Evolutionary conservation across 2,113 vertebrate genomes (phyloP).

Genomic region (Engraulis encrasicolus): DNA sequence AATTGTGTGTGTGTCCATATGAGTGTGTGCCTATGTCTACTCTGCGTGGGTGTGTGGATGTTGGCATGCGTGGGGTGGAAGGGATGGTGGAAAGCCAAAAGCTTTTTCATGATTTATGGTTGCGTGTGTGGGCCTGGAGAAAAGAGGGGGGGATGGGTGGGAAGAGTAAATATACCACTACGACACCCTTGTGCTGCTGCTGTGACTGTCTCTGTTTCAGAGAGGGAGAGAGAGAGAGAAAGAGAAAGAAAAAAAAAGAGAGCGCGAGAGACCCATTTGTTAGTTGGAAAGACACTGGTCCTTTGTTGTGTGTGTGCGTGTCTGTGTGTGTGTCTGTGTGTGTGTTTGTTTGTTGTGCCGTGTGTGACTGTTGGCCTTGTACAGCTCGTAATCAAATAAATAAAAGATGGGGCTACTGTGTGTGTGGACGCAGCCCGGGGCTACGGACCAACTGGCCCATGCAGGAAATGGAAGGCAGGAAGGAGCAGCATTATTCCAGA

Average conservation of each 20-base stretch:
- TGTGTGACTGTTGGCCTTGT: neutral
- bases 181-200: neutral
- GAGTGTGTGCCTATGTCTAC: too few relatives aligned
- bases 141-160: neutral
- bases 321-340: neutral
- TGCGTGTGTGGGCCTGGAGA: neutral
- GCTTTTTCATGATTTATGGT: neutral
- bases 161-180: neutral
- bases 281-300: neutral
- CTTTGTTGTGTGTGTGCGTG: neutral
- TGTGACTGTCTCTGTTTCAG: neutral
- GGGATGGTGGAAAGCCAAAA: neutral
- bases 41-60: neutral
- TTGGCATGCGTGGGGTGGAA: neutral
- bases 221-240: too few relatives aligned
- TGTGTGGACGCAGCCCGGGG: neutral
- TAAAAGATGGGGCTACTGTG: neutral
- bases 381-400: neutral
- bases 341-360: too few relatives aligned
- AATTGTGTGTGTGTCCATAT: too few relatives aligned
- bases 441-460: neutral
- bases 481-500: neutral
- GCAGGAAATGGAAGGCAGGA: neutral
- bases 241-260: too few relatives aligned
- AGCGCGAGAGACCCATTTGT: too few relatives aligned